A percentile compares a stretch with the other conserved stretches of the same genome.
Conservation (phyloP, 1,140 invertebrate genomes). For the Dryas iulia region DNA sequence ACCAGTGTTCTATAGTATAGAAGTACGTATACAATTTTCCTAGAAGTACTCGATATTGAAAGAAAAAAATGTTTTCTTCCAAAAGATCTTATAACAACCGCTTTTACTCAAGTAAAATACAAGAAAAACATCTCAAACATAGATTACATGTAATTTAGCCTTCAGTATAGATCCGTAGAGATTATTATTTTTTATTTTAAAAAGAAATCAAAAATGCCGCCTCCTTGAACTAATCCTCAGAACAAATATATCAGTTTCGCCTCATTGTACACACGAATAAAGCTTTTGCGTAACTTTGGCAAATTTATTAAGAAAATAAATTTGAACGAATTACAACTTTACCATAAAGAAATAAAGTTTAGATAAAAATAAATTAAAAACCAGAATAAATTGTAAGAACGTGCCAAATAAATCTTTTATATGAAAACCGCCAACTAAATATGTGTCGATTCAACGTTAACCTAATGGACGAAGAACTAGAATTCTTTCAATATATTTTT, state of each 20-base stretch:
- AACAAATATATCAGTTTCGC: constrained; percentile 26
- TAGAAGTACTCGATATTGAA: no score
- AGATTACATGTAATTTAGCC: neutral
- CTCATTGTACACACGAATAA: neutral
- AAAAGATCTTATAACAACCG: neutral
- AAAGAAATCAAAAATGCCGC: constrained; percentile 4
- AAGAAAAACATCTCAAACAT: neutral
- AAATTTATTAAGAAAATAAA: neutral
- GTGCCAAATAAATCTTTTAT: constrained; percentile 20
- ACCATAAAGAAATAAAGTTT: neutral
- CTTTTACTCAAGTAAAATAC: neutral
- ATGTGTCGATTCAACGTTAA: neutral
- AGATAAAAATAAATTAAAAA: neutral
- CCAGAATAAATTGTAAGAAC: neutral
- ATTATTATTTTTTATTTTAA: neutral
- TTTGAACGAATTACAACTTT: neutral
- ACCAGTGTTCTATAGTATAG: no score
- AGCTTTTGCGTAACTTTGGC: neutral
- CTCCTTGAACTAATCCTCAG: constrained; percentile 1
- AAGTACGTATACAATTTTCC: no score
- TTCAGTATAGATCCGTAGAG: neutral
- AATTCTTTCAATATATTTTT: neutral
- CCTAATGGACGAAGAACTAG: neutral
- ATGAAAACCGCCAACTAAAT: constrained; percentile 3
- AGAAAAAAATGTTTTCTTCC: neutral